Base-by-base conservation (phyloP, 2,888 invertebrate genomes). In the Epiblema foenella region DNA sequence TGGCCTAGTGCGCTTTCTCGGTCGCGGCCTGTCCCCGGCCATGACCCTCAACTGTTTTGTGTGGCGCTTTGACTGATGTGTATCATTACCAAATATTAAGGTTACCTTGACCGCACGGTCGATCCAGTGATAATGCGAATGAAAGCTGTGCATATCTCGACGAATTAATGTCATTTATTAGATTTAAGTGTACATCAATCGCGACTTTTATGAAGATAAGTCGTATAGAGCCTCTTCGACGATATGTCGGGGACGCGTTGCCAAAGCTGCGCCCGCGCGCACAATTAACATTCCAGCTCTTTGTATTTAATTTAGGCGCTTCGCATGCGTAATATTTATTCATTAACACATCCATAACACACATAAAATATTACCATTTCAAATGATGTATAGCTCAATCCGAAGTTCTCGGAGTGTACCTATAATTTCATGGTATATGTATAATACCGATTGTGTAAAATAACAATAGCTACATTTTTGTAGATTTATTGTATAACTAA, bases 21-120 rank as follows among this genome's bases (percentile, higher is more conserved):
- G 73, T 75, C 76, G 79, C 77, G 76, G 73, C 73, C 75, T 71
- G 56, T 18, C 70, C 71, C 72, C 71, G 79, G 75, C 83, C 83
- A 79, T 83, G 84, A 82, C 85, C 82, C 74, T 79, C 76, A 82
- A 79, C 75, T 84, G 84, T 80, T 81, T 78, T 83, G 69, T 79
- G 77, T 81, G 80, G 83, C 83, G 85, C 85, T 85, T 77, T 83
- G 82, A 89, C 86, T 87, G 85, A 89, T 85, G 89, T 87, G 85
- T 90, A 86, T 88, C 84, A 85, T 88, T 88, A 93, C 92, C 92
- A 93, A 93, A 93, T 89, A 93, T 90, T 90, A 85, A 86, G 88
- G 92, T 93, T 93, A 93, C 93, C 93, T 87, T 88, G 91, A 89
- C 89, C 88, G 79, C 77, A 76, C 74, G 86, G 90, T 90, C 89